Percentiles rank a stretch among this genome's conserved stretches.
Conservation (phyloP, 2,888 invertebrate genomes). For the Masnerella sp. region DNA sequence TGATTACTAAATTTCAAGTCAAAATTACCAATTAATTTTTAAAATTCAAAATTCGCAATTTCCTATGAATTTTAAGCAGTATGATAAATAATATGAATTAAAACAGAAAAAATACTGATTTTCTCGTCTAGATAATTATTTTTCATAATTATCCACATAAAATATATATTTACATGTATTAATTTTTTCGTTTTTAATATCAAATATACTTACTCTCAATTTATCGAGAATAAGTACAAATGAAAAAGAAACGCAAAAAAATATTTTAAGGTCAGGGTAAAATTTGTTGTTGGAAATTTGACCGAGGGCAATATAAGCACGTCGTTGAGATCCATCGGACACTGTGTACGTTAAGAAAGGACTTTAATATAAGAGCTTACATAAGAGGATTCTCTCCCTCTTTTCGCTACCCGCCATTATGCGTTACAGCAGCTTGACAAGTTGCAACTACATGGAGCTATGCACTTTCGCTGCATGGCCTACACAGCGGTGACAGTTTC, state of each 20-base stretch:
- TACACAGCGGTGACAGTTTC: conserved; percentile 55
- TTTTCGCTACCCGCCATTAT: conserved; percentile 62
- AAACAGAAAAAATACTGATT: no score
- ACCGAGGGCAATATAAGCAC: conserved; percentile 24
- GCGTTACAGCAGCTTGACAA: conserved; percentile 64
- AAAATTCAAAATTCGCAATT: no score
- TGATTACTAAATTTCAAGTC: no score
- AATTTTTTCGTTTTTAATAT: no score
- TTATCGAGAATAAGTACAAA: neutral
- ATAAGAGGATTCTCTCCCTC: conserved; percentile 66
- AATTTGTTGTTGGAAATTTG: conserved; percentile 15
- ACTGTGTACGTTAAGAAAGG: conserved; percentile 58
- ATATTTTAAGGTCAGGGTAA: conserved; percentile 2
- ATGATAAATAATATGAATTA: no score
- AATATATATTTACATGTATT: no score
- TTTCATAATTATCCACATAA: no score
- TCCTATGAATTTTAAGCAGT: no score
- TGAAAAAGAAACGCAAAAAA: neutral
- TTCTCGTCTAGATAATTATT: no score
- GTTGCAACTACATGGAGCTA: conserved; percentile 66
- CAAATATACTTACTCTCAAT: neutral
- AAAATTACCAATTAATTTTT: no score
- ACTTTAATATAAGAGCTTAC: conserved; percentile 65
- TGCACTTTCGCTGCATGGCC: conserved; percentile 67
- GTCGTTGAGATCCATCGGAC: conserved; percentile 38